Evolutionary conservation across 1,140 invertebrate genomes (phyloP).

Genomic region (Bombus ignitus): DNA sequence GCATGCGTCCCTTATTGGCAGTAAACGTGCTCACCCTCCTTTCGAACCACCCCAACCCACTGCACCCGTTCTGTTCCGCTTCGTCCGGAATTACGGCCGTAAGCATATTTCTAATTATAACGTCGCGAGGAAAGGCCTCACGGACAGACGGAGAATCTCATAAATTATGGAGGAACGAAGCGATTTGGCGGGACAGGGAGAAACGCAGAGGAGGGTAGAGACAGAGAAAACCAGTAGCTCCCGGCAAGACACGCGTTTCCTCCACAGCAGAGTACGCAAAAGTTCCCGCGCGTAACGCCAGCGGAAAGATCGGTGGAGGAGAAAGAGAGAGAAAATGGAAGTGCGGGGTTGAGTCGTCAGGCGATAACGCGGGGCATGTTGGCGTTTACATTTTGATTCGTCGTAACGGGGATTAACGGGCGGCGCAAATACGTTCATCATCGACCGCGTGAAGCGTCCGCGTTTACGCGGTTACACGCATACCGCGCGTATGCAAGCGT

Average conservation of each 20-base stretch:
- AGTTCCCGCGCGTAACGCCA: background rate
- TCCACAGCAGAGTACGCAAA: background rate
- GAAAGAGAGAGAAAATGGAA: background rate
- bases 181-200: constrained; percentile 14
- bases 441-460: constrained; percentile 43
- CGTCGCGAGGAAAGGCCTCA: constrained; percentile 65
- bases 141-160: constrained; percentile 70
- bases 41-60: constrained; percentile 6
- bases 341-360: too few relatives aligned
- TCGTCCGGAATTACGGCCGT: constrained; percentile 68
- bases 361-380: background rate
- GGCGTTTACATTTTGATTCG: constrained; percentile 68
- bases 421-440: constrained; percentile 62
- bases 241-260: background rate
- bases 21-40: constrained; percentile 73
- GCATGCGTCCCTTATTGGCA: constrained; percentile 78
- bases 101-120: constrained; percentile 76
- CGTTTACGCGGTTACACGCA: constrained; percentile 36
- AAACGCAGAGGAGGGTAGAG: too few relatives aligned
- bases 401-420: constrained; percentile 66
- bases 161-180: constrained; percentile 65
- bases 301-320: background rate
- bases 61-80: constrained; percentile 10
- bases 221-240: background rate
- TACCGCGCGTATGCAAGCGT: constrained; percentile 31